phyloP scores from a whole-genome alignment of 2,797 vertebrate genomes.

The Galagoides demidoff region DNA sequence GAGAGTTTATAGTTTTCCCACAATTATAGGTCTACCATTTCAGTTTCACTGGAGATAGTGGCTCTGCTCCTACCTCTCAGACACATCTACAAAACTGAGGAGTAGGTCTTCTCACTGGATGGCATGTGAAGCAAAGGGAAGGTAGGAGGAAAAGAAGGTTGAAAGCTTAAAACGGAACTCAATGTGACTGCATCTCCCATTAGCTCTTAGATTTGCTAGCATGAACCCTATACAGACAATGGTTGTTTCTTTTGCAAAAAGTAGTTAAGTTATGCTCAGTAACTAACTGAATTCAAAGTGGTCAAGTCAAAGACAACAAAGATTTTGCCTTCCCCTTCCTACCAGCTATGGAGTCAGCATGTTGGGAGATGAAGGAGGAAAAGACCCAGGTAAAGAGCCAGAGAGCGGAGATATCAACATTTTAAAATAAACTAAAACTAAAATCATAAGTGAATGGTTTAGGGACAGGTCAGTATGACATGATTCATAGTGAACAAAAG shows the following conservation, averaged over 20 bases:
- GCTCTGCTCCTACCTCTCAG: constrained; percentile 83
- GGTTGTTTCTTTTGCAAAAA: constrained; percentile 73
- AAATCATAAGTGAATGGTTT: constrained; percentile 77
- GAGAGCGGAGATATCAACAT: constrained; percentile 64
- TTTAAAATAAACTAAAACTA: constrained; percentile 76
- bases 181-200: too few species aligned
- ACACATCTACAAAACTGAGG: constrained; percentile 83
- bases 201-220: too few species aligned
- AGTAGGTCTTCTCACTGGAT: constrained; percentile 85
- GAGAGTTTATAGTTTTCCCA: constrained; percentile 84
- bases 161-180: not conserved
- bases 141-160: constrained; percentile 60
- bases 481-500: constrained; percentile 73
- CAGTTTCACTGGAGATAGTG: constrained; percentile 79
- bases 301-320: constrained; percentile 79
- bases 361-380: constrained; percentile 32
- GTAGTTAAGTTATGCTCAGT: constrained; percentile 79
- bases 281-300: constrained; percentile 84
- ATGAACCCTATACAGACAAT: too few species aligned
- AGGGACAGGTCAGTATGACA: constrained; percentile 82
- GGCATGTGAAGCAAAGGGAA: constrained; percentile 82
- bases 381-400: constrained; percentile 37
- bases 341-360: not conserved
- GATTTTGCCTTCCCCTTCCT: constrained; percentile 52
- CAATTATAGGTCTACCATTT: constrained; percentile 86